phyloP scores from a whole-genome alignment of 2,888 invertebrate species.

The Aradus depressus region DNA sequence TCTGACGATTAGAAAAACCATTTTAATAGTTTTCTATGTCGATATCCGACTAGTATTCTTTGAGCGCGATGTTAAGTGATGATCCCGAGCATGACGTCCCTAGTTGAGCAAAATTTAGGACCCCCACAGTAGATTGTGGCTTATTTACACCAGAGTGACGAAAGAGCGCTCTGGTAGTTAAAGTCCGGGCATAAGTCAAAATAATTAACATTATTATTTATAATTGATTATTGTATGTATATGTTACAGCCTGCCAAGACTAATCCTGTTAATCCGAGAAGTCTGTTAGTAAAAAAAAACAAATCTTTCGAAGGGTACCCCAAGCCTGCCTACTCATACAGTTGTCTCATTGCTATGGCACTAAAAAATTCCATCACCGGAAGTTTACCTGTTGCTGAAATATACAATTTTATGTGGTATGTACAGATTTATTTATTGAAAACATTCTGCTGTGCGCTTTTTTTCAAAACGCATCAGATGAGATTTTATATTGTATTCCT shows the following conservation, averaged over 20 bases:
- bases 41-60: too few relatives aligned
- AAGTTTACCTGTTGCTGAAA: slow-evolving; percentile 92
- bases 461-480: neutral
- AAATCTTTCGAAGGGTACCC: slow-evolving; percentile 47
- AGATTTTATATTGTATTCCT: neutral
- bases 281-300: slow-evolving; percentile 10
- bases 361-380: slow-evolving; percentile 91
- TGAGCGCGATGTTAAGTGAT: too few relatives aligned
- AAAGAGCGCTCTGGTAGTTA: too few relatives aligned
- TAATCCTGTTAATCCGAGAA: slow-evolving; percentile 5
- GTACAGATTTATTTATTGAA: slow-evolving; percentile 34
- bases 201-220: too few relatives aligned
- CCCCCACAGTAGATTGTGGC: too few relatives aligned
- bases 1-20: too few relatives aligned
- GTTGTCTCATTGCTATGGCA: slow-evolving; percentile 95
- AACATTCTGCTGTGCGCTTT: neutral
- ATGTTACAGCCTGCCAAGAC: slow-evolving; percentile 4
- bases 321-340: slow-evolving; percentile 95
- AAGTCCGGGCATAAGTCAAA: too few relatives aligned
- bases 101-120: too few relatives aligned
- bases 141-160: too few relatives aligned
- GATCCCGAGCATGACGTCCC: too few relatives aligned
- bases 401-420: slow-evolving; percentile 97
- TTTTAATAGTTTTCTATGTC: too few relatives aligned
- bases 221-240: too few relatives aligned